Evolutionary conservation across 2,113 vertebrate species (phyloP), one percentile per base, ranked within the genome.

Genomic region (Nematolebias whitei): DNA sequence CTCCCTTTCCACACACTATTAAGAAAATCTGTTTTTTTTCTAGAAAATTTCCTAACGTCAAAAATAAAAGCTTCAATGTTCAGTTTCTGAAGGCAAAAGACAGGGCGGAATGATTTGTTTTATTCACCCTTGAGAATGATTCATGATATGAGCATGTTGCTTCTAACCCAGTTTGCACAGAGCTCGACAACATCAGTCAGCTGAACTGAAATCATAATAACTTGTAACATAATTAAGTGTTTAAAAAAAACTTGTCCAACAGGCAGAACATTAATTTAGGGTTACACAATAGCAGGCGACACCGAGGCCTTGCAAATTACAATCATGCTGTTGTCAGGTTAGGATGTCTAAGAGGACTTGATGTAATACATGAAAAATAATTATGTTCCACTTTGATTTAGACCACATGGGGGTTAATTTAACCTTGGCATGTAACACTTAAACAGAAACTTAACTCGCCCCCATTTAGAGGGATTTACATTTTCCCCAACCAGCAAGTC

Each of bases 301-400:
- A 44, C 23, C 43, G 19, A 82, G 51, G 55, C 71, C 57, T 41
- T 47, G 70, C 54, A 79, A 81, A 80, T 80, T 79, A 23, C 61
- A 79, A 38, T 54, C 53, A 51, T 61, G 66, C 75, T 48, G 35
- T 45, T 55, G 61, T 32, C 51, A 43, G 53, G 53, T 64, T 71
- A 26, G 57, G 51, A 63, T 66, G 61, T 72, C 76, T 78, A 45
- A 57, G 29, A 65, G 29, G 71, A 72, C 23, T 62, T 15, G 29
- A 48, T 66, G 67, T 72, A 65, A 67, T 62, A 75, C 55, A 79
- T 65, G 72, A 24, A 67, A 80, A 78, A 74, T 76, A 82, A 88
- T 84, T 84, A 74, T 74, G 61, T 83, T 79, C 75, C 44, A 78
- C 61, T 87, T 82, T 80, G 79, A 88, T 64, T 68, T 68, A 63